Evolutionary conservation across 2,888 invertebrate genomes (phyloP), one percentile per base, ranked within the genome.

Genomic region (Pasiphila rectangulata): DNA sequence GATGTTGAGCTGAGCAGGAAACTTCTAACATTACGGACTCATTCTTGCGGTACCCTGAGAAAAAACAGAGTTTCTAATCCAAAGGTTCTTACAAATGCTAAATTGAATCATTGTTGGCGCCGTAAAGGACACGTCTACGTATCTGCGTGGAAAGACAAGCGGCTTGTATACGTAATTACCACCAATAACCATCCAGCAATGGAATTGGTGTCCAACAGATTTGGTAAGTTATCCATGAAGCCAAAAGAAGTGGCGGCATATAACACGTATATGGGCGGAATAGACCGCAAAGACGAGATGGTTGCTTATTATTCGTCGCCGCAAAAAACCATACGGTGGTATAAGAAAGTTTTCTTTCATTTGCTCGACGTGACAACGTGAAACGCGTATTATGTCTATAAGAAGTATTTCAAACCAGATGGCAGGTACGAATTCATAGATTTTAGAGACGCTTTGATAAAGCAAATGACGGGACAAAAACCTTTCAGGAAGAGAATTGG

Each of bases 231-330:
- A 17, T 20, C 6, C 9, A 20, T 19, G 29, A 40, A 40, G 29
- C 39, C 39, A 30, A 29, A 29, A 21, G 39, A 40, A 29, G 20
- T 35, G 19, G 35, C 19, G n/a, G 20, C 20, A 35, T 35, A 35
- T 20, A 35, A 35, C 19, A n/a, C n/a, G 10, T 35, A 36, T 25
- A 54, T 42, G 56, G 37, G 32, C 7, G 53, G 56, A 0, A 41
- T 56, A 16, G 52, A 52, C 13, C 36, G 41, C 6, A 20, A 27
- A 6, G 56, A 56, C 24, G 49, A 51, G 20, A 55, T 52, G 45
- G 16, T 47, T 4, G 15, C 46, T 1, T 56, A 52, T 46, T 56
- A 56, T 29, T 56, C 52, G 1, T 38, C 23, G 4, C 56, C 56
- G 3, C 27, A 12, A 3, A 52, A 56, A 43, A 56, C 43, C 7